Base-by-base conservation (phyloP, 2,888 invertebrate genomes). In the Diarsia dahlii region DNA sequence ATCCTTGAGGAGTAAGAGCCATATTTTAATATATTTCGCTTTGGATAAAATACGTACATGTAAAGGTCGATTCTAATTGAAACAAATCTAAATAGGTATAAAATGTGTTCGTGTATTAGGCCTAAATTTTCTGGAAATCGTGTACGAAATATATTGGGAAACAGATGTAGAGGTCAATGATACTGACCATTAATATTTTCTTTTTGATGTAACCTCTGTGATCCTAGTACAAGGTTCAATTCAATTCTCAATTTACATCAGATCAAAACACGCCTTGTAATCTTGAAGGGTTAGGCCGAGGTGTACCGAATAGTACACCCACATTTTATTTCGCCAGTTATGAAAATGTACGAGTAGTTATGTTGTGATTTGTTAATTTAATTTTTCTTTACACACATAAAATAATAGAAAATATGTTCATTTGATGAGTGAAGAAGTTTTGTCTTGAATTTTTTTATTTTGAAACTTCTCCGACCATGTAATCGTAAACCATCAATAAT, bases 401-500 rank as follows among this genome's bases (percentile, higher is more conserved):
- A n/a, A n/a, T n/a, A n/a, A n/a, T n/a, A n/a, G n/a, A n/a, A n/a
- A n/a, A n/a, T n/a, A n/a, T n/a, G n/a, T n/a, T n/a, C n/a, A n/a
- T n/a, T n/a, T n/a, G n/a, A n/a, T n/a, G n/a, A n/a, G n/a, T n/a
- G n/a, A n/a, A n/a, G n/a, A n/a, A n/a, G n/a, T n/a, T n/a, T n/a
- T n/a, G n/a, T n/a, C n/a, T n/a, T n/a, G n/a, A n/a, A n/a, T n/a
- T n/a, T n/a, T n/a, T n/a, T n/a, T n/a, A n/a, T n/a, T n/a, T n/a
- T n/a, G n/a, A n/a, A 28, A 28, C 28, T 28, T 39, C 3, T 20
- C 13, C 20, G 10, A 28, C 23, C 23, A 48, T 65, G 13, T 48
- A 60, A 46, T 9, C n/a, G 46, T 66, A 64, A 72, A 23, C 65
- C n/a, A 67, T 74, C 63, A 70, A 56, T 48, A 60, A 67, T 67